A percentile compares a stretch with the other conserved stretches of the same genome.
Evolutionary conservation across 2,888 invertebrate genomes (phyloP).

Genomic region (Meiosimyza platycephala): DNA sequence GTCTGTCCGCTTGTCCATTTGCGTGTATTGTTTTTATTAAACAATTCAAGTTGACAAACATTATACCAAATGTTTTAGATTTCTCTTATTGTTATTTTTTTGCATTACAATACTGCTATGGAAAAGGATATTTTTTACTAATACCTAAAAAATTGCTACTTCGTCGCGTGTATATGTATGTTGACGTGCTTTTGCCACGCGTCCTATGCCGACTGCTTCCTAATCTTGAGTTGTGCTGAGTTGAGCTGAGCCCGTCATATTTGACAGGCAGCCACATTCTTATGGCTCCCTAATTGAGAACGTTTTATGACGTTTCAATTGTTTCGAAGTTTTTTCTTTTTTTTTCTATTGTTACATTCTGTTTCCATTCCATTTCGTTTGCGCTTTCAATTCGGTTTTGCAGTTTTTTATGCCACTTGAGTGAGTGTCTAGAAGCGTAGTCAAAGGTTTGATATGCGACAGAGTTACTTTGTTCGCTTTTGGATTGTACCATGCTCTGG

Average conservation of each 20-base stretch:
- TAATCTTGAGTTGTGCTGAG: conserved; percentile 19
- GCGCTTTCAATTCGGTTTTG: conserved; percentile 52
- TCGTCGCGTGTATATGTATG: conserved; percentile 41
- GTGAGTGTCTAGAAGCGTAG: conserved; percentile 59
- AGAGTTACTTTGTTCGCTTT: conserved; percentile 40
- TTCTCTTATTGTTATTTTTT: conserved; percentile 45
- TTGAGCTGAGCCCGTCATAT: conserved; percentile 56
- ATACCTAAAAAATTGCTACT: conserved; percentile 18
- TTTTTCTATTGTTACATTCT: conserved; percentile 32
- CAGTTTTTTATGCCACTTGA: conserved; percentile 38
- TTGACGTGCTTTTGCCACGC: conserved; percentile 43
- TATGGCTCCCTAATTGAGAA: conserved; percentile 56
- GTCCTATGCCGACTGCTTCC: conserved; percentile 33
- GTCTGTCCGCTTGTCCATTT: conserved; percentile 16
- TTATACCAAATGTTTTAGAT: conserved; percentile 11
- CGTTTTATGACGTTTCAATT: conserved; percentile 61
- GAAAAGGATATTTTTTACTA: conserved; percentile 23
- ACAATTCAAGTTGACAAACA: conserved; percentile 44
- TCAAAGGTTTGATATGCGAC: conserved; percentile 62
- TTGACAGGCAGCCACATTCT: conserved; percentile 54
- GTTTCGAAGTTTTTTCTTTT: conserved; percentile 49
- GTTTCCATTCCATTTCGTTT: conserved; percentile 58
- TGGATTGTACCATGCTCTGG: neutral
- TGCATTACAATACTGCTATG: conserved; percentile 45
- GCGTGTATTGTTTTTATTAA: conserved; percentile 42